A percentile compares a stretch with the other conserved stretches of the same genome.
Evolutionary conservation across 2,113 vertebrate genomes (phyloP).

Genomic region (Apteryx mantelli): DNA sequence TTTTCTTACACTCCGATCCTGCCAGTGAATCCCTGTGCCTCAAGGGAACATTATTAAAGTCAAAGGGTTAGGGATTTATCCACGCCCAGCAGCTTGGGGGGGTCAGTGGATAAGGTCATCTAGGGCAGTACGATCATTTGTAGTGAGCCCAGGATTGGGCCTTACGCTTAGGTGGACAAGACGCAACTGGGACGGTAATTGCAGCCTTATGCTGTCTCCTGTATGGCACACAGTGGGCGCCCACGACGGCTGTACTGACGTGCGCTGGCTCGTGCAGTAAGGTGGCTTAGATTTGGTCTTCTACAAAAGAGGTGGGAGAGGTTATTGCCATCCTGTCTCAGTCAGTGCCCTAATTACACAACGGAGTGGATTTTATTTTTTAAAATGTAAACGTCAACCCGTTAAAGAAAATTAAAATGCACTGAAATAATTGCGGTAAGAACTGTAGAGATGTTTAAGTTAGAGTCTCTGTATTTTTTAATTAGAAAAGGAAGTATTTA

Average conservation of each 20-base stretch:
- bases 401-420: conserved; percentile 35
- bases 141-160: background rate
- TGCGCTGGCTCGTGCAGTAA: background rate
- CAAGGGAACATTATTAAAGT: background rate
- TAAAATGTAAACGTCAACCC: conserved; percentile 28
- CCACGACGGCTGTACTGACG: background rate
- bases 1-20: background rate
- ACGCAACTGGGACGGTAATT: background rate
- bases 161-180: background rate
- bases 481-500: background rate
- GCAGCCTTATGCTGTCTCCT: background rate
- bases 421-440: conserved; percentile 9
- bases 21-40: background rate
- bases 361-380: conserved; percentile 30
- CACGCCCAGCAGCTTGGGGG: background rate
- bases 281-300: background rate
- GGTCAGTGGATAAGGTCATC: background rate
- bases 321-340: conserved; percentile 4
- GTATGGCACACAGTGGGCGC: background rate
- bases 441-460: background rate
- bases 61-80: background rate
- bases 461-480: background rate
- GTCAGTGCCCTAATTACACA: conserved; percentile 21
- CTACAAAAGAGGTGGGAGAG: background rate
- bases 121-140: background rate